Percentiles rank a stretch among this genome's conserved stretches.
phyloP scores from a whole-genome alignment of 2,113 vertebrate genomes.

The Caranx melampygus region DNA sequence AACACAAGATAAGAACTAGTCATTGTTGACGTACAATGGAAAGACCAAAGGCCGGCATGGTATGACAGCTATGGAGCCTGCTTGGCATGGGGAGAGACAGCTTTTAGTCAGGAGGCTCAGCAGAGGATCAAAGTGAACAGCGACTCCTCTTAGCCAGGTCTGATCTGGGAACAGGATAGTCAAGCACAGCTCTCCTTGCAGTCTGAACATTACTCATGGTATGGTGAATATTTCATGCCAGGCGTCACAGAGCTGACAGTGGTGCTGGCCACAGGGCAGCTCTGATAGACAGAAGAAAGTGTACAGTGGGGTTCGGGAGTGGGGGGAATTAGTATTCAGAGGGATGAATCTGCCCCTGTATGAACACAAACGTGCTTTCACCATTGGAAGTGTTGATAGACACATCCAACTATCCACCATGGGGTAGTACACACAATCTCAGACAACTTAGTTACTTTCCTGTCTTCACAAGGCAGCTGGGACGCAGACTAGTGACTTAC shows the following conservation, averaged over 20 bases:
- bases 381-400: not conserved
- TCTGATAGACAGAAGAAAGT: conserved; percentile 61
- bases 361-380: conserved; percentile 27
- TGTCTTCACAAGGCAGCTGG: conserved; percentile 10
- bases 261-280: conserved; percentile 67
- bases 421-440: not conserved
- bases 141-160: conserved; percentile 64
- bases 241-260: conserved; percentile 66
- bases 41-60: not conserved
- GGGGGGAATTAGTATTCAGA: conserved; percentile 37
- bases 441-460: conserved; percentile 6
- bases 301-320: not conserved
- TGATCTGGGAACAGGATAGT: conserved; percentile 64
- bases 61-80: conserved; percentile 40
- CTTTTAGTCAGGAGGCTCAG: conserved; percentile 49
- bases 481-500: not conserved
- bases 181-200: conserved; percentile 45
- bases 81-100: conserved; percentile 46
- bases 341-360: conserved; percentile 1
- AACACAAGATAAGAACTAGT: conserved; percentile 13
- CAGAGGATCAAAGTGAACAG: conserved; percentile 72
- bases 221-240: conserved; percentile 77
- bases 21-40: conserved; percentile 1
- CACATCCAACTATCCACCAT: not conserved
- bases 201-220: conserved; percentile 69